Base-by-base conservation (phyloP, 2,797 vertebrate genomes). In the Lerista edwardsae region DNA sequence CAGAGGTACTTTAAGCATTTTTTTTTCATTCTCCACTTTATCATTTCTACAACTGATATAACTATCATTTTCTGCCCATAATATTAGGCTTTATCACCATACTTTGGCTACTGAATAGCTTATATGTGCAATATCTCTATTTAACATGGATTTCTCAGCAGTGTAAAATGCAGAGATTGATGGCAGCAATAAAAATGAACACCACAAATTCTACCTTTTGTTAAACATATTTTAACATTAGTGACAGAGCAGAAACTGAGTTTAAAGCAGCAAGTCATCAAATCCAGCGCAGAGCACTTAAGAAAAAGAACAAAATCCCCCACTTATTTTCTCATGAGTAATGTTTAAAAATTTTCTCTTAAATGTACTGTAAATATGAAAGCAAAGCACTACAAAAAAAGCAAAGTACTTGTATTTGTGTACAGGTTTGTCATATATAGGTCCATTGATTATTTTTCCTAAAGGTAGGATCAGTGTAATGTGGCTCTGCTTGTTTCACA, bases 71-170 rank as follows among this genome's bases (percentile, higher is more conserved):
- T 80, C 78, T 55, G 27, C 78, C 79, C 77, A 59, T 84, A 80
- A 36, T n/a, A n/a, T 78, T 84, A 69, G 61, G 67, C n/a, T 83
- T 87, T n/a, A 82, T 85, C 36, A 72, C 81, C 72, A 84, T 87
- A 78, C 59, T 84, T 47, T 0, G 0, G 31, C 29, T 85, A 2
- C 19, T 79, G 77, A 79, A 74, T 64, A 61, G 47, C 73, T 79
- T 76, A 62, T 74, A 82, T 68, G 55, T 82, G 41, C 76, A 74
- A 85, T 34, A 41, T 88, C 34, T 51, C 79, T n/a, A n/a, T n/a
- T n/a, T n/a, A n/a, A n/a, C n/a, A n/a, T n/a, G n/a, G 55, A 80
- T 57, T 12, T 39, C 27, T 69, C 76, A 3, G 36, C 21, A n/a
- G 65, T 41, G 29, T 77, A 61, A 76, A 61, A 74, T 59, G 79